Conservation (phyloP, 2,113 vertebrate species). For the Pithys albifrons region DNA sequence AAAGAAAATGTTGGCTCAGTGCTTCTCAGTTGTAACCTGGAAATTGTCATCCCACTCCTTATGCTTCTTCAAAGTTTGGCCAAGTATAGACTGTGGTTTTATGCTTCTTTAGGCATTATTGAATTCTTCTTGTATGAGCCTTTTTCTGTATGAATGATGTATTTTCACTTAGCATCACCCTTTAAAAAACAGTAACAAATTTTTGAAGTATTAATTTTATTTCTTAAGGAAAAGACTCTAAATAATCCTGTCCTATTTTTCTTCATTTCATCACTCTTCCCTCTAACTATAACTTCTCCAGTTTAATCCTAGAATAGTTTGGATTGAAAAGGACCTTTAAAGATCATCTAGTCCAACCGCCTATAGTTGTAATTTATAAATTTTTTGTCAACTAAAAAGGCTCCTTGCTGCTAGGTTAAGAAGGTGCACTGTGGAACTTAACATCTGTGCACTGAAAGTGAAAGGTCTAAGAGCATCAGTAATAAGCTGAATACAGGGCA, state of each 20-base stretch:
- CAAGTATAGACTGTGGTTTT: not conserved
- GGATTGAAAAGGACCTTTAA: not conserved
- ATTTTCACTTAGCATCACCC: not conserved
- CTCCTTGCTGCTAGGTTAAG: not conserved
- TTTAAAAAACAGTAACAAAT: not conserved
- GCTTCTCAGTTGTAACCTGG: not conserved
- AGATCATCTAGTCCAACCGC: not conserved
- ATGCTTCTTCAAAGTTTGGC: not conserved
- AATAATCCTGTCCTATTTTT: not conserved
- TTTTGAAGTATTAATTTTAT: not conserved
- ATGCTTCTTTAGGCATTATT: not conserved
- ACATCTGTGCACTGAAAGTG: not conserved
- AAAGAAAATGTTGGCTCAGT: not conserved
- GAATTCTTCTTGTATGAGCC: not conserved
- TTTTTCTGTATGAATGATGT: not conserved
- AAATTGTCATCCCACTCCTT: not conserved
- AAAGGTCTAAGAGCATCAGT: not conserved
- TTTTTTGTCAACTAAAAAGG: not conserved
- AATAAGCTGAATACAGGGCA: not conserved
- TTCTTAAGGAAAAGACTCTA: not conserved
- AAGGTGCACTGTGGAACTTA: not conserved
- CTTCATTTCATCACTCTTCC: not conserved
- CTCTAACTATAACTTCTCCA: not conserved
- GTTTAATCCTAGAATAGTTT: not conserved
- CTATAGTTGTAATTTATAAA: not conserved